A percentile compares a stretch with the other conserved stretches of the same genome.
Conservation (phyloP, 2,113 vertebrate species). For the Vulpes lagopus region DNA sequence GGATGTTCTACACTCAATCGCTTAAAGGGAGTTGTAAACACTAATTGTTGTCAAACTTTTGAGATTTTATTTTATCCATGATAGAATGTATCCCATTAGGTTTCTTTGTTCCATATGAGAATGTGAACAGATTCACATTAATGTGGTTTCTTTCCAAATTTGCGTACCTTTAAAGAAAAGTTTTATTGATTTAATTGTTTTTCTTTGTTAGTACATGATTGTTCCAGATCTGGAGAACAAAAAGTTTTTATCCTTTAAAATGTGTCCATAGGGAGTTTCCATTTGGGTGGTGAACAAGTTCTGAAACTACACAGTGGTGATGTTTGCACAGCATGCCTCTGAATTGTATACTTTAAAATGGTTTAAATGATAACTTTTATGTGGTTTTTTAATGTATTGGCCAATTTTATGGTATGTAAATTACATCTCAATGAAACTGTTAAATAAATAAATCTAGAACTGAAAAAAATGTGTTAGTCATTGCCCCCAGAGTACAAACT, state of each 20-base stretch:
- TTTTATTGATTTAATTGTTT: slow-evolving; percentile 38
- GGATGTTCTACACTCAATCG: background rate
- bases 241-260: slow-evolving; percentile 54
- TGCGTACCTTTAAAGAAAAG: background rate
- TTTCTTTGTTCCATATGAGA: background rate
- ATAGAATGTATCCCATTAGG: background rate
- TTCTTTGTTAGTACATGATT: slow-evolving; percentile 20
- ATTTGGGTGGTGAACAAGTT: background rate
- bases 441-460: slow-evolving; percentile 9
- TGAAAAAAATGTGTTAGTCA: background rate
- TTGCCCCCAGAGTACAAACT: background rate
- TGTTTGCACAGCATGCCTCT: background rate
- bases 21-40: slow-evolving; percentile 14
- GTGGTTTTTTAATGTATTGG: background rate
- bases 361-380: background rate
- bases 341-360: background rate
- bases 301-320: background rate
- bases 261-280: background rate
- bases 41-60: background rate
- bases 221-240: background rate
- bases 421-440: slow-evolving; percentile 33
- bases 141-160: slow-evolving; percentile 42
- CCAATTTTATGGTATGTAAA: slow-evolving; percentile 43
- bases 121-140: background rate
- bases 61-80: background rate